A percentile compares a stretch with the other conserved stretches of the same genome.
These are phyloP conservation scores for Diaperis boleti DNA, from an alignment of 2,888 invertebrate genomes.

Conservation along the genomic window DNA sequence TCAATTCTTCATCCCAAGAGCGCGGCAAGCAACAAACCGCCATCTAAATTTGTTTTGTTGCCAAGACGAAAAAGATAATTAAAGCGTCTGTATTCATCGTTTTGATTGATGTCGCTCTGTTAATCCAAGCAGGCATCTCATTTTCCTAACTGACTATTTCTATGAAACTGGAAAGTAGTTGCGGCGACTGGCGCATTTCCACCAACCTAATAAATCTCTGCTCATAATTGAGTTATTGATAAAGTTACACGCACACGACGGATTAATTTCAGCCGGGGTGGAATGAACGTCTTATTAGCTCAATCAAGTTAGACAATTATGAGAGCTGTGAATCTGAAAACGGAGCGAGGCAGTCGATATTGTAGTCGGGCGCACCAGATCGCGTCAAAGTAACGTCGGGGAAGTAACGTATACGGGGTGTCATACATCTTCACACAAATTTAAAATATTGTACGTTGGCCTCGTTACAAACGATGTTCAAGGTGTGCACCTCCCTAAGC, in stretches of 20 bases:
- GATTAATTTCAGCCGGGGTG: slow-evolving; percentile 41
- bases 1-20: no score
- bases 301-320: slow-evolving; percentile 42
- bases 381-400: no score
- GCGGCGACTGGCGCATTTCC: slow-evolving; percentile 30
- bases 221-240: slow-evolving; percentile 41
- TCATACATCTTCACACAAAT: no score
- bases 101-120: slow-evolving; percentile 22
- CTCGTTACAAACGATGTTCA: no score
- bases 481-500: no score
- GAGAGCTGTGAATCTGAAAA: slow-evolving; percentile 39
- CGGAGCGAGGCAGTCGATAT: no score
- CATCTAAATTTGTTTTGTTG: background rate
- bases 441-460: no score
- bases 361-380: no score
- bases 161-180: slow-evolving; percentile 40
- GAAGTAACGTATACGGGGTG: no score
- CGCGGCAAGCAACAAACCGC: slow-evolving; percentile 8
- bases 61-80: slow-evolving; percentile 6
- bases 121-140: slow-evolving; percentile 18
- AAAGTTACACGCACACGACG: slow-evolving; percentile 40
- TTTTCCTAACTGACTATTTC: slow-evolving; percentile 39
- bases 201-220: slow-evolving; percentile 37
- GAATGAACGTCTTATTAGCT: slow-evolving; percentile 42
- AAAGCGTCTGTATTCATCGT: background rate